Conservation (phyloP, 2,888 invertebrate species). For the Drosophila emarginata region DNA sequence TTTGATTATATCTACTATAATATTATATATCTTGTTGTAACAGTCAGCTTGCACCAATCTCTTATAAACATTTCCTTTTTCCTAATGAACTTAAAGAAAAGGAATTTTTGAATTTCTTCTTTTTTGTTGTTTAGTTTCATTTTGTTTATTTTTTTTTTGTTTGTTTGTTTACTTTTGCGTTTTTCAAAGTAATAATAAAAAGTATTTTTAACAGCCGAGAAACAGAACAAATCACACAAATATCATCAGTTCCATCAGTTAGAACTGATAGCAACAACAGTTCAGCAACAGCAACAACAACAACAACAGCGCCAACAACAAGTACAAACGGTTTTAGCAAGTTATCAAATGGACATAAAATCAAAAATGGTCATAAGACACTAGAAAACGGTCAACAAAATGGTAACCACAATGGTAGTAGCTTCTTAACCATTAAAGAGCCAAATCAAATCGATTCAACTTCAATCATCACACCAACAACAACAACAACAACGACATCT, state of each 20-base stretch:
- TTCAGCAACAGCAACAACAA: constrained; percentile 25
- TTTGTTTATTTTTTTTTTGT: constrained; percentile 11
- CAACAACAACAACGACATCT: constrained; percentile 23
- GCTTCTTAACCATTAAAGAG: constrained; percentile 20
- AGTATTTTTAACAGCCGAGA: constrained; percentile 75
- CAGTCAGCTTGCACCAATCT: not conserved
- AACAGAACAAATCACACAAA: constrained; percentile 70
- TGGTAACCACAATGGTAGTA: constrained; percentile 32
- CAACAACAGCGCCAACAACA: constrained; percentile 23
- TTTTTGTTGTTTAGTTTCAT: not conserved
- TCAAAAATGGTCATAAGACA: constrained; percentile 27
- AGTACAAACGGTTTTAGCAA: constrained; percentile 38
- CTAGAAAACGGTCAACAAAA: constrained; percentile 32
- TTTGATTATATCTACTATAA: constrained; percentile 7
- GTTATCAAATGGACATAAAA: constrained; percentile 38
- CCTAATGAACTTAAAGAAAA: not conserved
- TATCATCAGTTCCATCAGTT: constrained; percentile 35
- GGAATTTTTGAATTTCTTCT: not conserved
- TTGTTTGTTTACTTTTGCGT: constrained; percentile 20
- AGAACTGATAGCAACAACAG: constrained; percentile 43
- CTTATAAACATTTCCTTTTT: not conserved
- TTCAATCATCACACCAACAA: constrained; percentile 29
- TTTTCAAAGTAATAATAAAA: constrained; percentile 54
- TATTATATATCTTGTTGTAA: constrained; percentile 3
- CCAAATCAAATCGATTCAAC: constrained; percentile 20